Evolutionary conservation across 2,113 vertebrate genomes (phyloP).

Genomic region (Haemorhous mexicanus): DNA sequence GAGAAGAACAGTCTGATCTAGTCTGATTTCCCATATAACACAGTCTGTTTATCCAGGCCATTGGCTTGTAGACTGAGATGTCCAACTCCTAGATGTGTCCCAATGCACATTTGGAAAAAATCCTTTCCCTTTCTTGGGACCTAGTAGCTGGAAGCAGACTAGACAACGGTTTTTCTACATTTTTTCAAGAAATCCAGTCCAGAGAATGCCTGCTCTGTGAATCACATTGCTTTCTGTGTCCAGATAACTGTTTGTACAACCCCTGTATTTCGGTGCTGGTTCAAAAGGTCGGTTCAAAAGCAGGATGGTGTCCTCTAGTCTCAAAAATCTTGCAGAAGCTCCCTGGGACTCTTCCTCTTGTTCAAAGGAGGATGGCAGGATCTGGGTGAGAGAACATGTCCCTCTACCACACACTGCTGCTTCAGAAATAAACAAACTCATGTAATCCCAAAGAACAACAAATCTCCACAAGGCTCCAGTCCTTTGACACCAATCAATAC

Average conservation of each 20-base stretch:
- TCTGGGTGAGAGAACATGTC: accelerated
- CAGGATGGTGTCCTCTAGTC: background rate
- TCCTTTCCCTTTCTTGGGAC: background rate
- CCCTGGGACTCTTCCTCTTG: accelerated
- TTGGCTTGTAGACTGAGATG: background rate
- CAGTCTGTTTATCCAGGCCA: background rate
- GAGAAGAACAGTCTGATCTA: background rate
- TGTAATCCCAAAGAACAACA: background rate
- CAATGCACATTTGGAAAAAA: background rate
- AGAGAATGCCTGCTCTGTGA: background rate
- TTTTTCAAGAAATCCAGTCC: background rate
- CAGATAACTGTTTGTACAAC: background rate
- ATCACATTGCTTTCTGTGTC: background rate
- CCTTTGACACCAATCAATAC: background rate
- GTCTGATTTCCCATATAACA: background rate
- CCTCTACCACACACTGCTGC: accelerated
- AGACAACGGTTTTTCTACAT: background rate
- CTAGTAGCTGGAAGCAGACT: background rate
- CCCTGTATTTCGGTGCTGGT: background rate
- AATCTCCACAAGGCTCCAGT: background rate
- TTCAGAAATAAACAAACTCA: background rate
- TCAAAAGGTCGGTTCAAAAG: background rate
- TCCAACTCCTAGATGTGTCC: background rate
- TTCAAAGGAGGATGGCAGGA: background rate
- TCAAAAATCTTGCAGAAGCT: background rate